Evolutionary conservation across 2,888 invertebrate genomes (phyloP).

Genomic region (Trichopria drosophilae): DNA sequence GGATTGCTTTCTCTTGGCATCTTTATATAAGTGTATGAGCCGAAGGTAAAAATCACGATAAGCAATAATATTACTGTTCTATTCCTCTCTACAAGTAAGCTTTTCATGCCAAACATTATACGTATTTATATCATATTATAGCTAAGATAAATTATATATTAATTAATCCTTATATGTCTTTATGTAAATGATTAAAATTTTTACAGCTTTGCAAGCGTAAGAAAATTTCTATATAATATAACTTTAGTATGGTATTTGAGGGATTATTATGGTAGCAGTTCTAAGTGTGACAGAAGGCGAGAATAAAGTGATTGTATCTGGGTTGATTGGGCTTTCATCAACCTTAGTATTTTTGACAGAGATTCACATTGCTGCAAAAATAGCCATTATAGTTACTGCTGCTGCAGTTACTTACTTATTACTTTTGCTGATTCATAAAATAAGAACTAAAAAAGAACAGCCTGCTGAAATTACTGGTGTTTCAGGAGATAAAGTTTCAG

Average conservation of each 20-base stretch:
- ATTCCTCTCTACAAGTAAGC: slow-evolving; percentile 19
- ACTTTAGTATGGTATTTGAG: slow-evolving; percentile 15
- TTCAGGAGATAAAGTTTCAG: no score
- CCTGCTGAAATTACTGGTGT: no score
- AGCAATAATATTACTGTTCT: slow-evolving; percentile 18
- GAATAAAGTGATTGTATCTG: slow-evolving; percentile 12
- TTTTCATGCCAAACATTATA: slow-evolving; percentile 15
- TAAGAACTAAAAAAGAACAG: no score
- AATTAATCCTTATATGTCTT: slow-evolving; percentile 19
- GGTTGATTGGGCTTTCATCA: no score
- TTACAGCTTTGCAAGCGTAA: no score
- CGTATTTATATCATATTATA: slow-evolving; percentile 18
- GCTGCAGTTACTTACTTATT: no score
- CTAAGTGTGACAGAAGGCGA: slow-evolving; percentile 14
- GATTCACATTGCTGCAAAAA: no score
- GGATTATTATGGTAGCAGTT: slow-evolving; percentile 16
- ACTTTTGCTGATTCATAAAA: no score
- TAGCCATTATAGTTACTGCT: no score
- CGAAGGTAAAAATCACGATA: slow-evolving; percentile 19
- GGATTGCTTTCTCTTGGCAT: slow-evolving; percentile 17
- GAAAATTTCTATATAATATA: slow-evolving; percentile 18
- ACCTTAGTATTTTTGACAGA: no score
- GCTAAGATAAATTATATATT: slow-evolving; percentile 17
- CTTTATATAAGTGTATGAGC: slow-evolving; percentile 19
- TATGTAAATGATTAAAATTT: slow-evolving; percentile 15